Conservation (phyloP, 2,888 invertebrate genomes). For the Sylvicola cinctus region DNA sequence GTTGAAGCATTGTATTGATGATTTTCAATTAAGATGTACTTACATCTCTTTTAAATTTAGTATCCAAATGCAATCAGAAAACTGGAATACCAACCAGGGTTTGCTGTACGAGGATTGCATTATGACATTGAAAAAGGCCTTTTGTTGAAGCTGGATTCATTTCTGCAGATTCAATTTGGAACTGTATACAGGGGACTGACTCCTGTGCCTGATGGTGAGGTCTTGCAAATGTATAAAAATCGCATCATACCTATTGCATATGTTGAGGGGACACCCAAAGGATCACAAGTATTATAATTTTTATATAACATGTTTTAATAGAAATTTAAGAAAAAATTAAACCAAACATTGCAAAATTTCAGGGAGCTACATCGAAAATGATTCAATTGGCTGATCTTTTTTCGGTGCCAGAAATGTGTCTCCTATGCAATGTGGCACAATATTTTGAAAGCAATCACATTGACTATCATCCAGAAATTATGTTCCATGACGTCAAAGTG, state of each 20-base stretch:
- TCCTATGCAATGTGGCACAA: conserved; percentile 84
- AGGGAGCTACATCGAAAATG: conserved; percentile 36
- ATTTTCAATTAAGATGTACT: too few relatives aligned
- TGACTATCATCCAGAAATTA: conserved; percentile 85
- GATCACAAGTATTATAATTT: conserved; percentile 36
- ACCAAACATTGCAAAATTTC: too few relatives aligned
- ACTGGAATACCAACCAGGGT: conserved; percentile 75
- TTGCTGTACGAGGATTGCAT: conserved; percentile 92
- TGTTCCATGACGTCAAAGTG: conserved; percentile 87
- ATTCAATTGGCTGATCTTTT: conserved; percentile 90
- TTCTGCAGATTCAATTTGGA: conserved; percentile 89
- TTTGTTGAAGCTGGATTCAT: conserved; percentile 84
- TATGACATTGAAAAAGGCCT: conserved; percentile 93
- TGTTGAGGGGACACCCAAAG: conserved; percentile 58
- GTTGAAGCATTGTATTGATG: too few relatives aligned
- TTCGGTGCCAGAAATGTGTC: conserved; percentile 89
- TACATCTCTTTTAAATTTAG: too few relatives aligned
- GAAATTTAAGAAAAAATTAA: too few relatives aligned
- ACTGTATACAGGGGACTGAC: conserved; percentile 77
- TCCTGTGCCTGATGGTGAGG: conserved; percentile 64
- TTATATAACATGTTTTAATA: too few relatives aligned
- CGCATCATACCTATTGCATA: conserved; percentile 71
- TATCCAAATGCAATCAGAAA: conserved; percentile 69
- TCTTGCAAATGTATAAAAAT: conserved; percentile 64
- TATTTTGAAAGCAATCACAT: conserved; percentile 77